Base-by-base conservation (phyloP, 2,797 vertebrate species). In the Pyrocephalus nanus region DNA sequence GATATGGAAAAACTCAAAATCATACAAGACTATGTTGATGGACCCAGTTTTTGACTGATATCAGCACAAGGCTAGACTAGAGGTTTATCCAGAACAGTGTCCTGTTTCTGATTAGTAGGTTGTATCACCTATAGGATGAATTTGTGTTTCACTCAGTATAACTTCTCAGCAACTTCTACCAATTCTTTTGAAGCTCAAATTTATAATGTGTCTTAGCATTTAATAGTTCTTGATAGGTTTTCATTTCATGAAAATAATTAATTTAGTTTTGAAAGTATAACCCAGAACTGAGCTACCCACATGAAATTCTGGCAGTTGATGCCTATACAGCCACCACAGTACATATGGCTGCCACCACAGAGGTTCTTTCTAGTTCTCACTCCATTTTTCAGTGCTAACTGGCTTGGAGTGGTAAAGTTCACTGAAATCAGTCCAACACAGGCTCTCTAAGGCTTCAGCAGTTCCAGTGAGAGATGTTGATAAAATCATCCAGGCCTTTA, bases 21-120 rank as follows among this genome's bases (percentile, higher is more conserved):
- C 53, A 78, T 26, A 50, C 6, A 53, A 57, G 8, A 26, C 10
- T 58, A 1, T 48, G 6, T 30, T 58, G 36, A 60, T 38, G 10
- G 26, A 42, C 11, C 3, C 2, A 29, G 2, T 36, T 83, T 90
- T 77, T 84, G 34, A 64, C 2, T 7, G 2, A 26, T 10, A 30
- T 9, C 7, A 76, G 21, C 29, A 23, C 30, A 70, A 66, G 10
- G 4, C 8, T 54, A 66, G 20, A 36, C 17, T 72, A 34, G 22
- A 62, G 3, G 2, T 83, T 43, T 76, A 13, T 42, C 25, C 1
- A 1, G 10, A 76, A 30, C 15, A 1, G 1, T 34, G 20, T 45
- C n/a, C 34, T 26, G 0, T 36, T 32, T 36, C 48, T 78, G 13
- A 23, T 45, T 21, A 29, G 8, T 22, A 17, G 15, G 30, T 13